Evolutionary conservation across 2,888 invertebrate genomes (phyloP), one percentile per base, ranked within the genome.

Genomic region (Unio delphinus): DNA sequence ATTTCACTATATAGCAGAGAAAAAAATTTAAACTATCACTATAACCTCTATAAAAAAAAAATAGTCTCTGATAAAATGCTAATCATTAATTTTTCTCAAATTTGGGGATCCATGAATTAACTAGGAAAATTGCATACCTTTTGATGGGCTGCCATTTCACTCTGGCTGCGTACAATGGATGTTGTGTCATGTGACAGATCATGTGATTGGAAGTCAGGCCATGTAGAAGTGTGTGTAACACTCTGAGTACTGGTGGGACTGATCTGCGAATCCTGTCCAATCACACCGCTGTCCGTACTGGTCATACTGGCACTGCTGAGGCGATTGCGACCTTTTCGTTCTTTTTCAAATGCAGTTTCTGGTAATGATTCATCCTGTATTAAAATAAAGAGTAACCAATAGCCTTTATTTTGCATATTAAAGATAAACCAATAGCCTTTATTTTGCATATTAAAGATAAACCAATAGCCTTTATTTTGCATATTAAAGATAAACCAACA

Each of bases 281-380:
- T 80, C 68, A 84, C 84, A 30, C 84, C 84, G 69, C 86, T 86
- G 77, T 84, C 86, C 2, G 77, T 79, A 62, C 85, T 85, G 64
- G 80, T 67, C 3, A 79, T 78, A 74, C 84, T 86, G 7, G 81
- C 76, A 55, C 78, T 81, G 67, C 85, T 85, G 28, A 75, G 72
- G 56, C 84, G 71, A 58, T 81, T 80, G 64, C 73, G 73, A 28
- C 68, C 64, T 61, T 73, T 73, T 57, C 69, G 60, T 59, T 59
- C 58, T 26, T 26, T 63, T 30, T 68, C 64, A 34, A 61, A 55
- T 58, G 30, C 76, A 63, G 58, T 68, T 58, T 7, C 45, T 11
- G 60, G 61, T 11, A 61, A 61, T 54, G 60, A 55, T 17, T 66
- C 64, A 55, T 28, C 34, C 45, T 75, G 64, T 17, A 60, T 61